Base-by-base conservation (phyloP, 2,888 invertebrate species). In the Theretra japonica region DNA sequence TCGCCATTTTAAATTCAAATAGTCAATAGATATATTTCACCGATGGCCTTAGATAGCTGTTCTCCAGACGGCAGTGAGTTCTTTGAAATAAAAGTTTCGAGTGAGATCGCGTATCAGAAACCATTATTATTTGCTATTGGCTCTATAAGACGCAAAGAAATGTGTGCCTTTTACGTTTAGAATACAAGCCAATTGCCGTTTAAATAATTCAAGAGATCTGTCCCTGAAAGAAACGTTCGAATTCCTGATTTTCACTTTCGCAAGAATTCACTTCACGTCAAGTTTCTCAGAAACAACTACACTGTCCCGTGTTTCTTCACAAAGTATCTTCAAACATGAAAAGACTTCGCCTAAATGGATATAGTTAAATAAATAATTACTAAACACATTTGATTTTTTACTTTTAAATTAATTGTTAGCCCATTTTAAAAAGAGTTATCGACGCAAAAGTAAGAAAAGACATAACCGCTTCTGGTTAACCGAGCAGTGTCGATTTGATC, bases 41-140 rank as follows among this genome's bases (percentile, higher is more conserved):
- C 72, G 73, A 81, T 79, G 75, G 73, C 73, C 76, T 81, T 82
- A 81, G 79, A 84, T 82, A 81, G 81, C 80, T 77, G 75, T 75
- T 41, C 77, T 81, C 75, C 70, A 79, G 78, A 80, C 73, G 77
- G 74, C 75, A 75, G 71, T 77, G 77, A 75, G 77, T 76, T 81
- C 84, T 85, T 83, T 82, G 85, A 85, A 85, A 88, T 89, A 86
- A 88, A 88, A 88, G 85, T 88, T 90, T 85, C 80, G 79, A 85
- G 83, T 84, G 80, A 82, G 82, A 86, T 86, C 84, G 84, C 83
- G 83, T 86, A 83, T 84, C 83, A 81, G 73, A 73, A 62, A 79
- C 74, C 73, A 77, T 77, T 75, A 77, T 75, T 74, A 72, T 79
- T 80, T 79, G 76, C 78, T 70, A 75, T 68, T 73, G 72, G 57